Evolutionary conservation across 1,140 invertebrate species (phyloP).

Genomic region (Charaxes varanes): DNA sequence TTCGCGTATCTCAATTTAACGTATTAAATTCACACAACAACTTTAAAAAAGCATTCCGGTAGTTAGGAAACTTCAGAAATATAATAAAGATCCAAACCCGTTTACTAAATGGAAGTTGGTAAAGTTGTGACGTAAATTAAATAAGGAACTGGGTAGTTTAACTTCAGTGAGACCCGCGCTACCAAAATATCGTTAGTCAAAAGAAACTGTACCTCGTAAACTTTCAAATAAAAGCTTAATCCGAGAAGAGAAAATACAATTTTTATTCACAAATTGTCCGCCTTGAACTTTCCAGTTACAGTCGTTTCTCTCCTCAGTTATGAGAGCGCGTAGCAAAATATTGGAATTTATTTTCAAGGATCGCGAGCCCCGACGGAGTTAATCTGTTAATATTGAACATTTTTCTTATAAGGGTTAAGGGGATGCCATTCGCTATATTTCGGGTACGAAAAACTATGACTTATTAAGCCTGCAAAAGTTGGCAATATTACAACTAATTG

Average conservation of each 20-base stretch:
- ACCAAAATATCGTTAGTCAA: slow-evolving; percentile 7
- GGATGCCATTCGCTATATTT: slow-evolving; percentile 14
- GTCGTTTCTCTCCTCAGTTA: slow-evolving; percentile 45
- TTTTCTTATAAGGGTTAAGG: slow-evolving; percentile 39
- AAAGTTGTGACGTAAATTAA: slow-evolving; percentile 1
- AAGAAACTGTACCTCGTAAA: slow-evolving; percentile 37
- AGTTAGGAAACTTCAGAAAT: no score
- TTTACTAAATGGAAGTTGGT: no score
- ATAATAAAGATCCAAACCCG: no score
- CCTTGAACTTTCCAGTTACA: slow-evolving; percentile 40
- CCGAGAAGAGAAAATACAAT: slow-evolving; percentile 52
- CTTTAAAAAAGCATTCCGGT: no score
- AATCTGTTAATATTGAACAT: slow-evolving; percentile 62
- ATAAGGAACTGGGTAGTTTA: slow-evolving; percentile 1
- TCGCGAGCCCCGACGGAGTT: slow-evolving; percentile 45
- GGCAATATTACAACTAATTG: no score
- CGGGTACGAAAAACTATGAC: slow-evolving; percentile 5
- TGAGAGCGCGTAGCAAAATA: slow-evolving; percentile 45
- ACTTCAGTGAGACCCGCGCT: background rate
- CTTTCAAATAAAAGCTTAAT: slow-evolving; percentile 55
- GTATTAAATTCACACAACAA: no score
- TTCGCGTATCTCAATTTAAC: no score
- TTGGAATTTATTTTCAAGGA: slow-evolving; percentile 61
- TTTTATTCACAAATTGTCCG: slow-evolving; percentile 51
- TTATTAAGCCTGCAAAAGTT: no score